Percentiles rank a stretch among this genome's conserved stretches.
phyloP scores from a whole-genome alignment of 1,140 invertebrate species.

The Daktulosphaira vitifoliae region DNA sequence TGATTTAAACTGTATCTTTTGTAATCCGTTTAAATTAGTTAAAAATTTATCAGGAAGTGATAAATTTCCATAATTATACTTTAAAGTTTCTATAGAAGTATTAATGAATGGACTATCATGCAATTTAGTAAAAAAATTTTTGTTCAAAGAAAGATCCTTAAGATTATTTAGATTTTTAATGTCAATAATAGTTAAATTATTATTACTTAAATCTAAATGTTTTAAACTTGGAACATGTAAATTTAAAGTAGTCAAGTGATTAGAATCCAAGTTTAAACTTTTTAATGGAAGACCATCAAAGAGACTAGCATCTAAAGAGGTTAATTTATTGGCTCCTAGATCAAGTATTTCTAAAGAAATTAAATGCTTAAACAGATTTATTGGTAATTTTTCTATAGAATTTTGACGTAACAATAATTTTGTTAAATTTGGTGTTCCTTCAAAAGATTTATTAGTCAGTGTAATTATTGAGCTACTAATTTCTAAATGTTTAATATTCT shows the following conservation, averaged over 20 bases:
- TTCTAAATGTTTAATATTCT: background rate
- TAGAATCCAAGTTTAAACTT: conserved; percentile 14
- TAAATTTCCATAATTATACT: conserved; percentile 49
- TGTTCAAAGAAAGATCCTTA: background rate
- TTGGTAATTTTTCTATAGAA: background rate
- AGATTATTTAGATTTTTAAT: conserved; percentile 3
- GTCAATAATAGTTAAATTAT: background rate
- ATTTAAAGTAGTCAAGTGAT: conserved; percentile 8
- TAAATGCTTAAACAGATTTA: background rate
- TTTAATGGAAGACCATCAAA: conserved; percentile 19
- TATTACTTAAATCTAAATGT: conserved; percentile 16
- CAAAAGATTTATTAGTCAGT: conserved; percentile 17
- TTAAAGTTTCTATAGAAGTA: conserved; percentile 50
- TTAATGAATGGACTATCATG: conserved; percentile 35
- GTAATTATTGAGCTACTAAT: conserved; percentile 4
- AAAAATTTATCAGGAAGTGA: conserved; percentile 44
- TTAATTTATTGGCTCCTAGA: conserved; percentile 18
- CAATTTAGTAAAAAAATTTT: conserved; percentile 3
- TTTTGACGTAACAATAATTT: background rate
- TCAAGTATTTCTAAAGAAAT: conserved; percentile 3
- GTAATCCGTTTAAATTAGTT: background rate
- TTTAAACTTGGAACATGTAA: conserved; percentile 16
- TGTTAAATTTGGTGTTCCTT: conserved; percentile 1
- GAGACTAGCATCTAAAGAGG: background rate
- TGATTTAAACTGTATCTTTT: background rate